Base-by-base conservation (phyloP, 2,797 vertebrate species). In the Lagodon rhomboides region DNA sequence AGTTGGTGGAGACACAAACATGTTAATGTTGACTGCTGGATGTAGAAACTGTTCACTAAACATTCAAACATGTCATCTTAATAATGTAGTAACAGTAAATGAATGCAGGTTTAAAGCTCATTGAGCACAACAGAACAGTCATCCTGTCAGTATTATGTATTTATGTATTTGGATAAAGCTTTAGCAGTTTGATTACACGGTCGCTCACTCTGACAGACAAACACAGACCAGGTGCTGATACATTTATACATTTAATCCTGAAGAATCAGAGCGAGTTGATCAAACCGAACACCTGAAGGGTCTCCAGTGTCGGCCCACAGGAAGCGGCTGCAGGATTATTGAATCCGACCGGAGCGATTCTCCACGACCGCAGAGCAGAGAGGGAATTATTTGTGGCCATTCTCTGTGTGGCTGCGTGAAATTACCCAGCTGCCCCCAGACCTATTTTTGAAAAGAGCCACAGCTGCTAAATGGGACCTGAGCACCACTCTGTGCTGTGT, bases 351-450 rank as follows among this genome's bases (percentile, higher is more conserved):
- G 8, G 30, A 84, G 77, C 43, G 18, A 54, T 83, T 83, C 73
- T 70, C 59, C 76, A 38, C 55, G 71, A 76, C 59, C 46, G 53
- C 46, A 75, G 67, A 64, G 55, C 0, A 58, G 22, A 73, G 55
- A 25, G 53, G 11, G 74, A 77, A 85, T 87, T 75, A 83, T 88
- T 79, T 82, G 59, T 73, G 68, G 65, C 79, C 41, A 44, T 80
- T 77, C 84, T 70, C 86, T 61, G 60, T 73, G 34, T 77, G 76
- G 34, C 82, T 67, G 77, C 27, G 54, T 89, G 88, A 90, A 91
- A 89, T 90, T 65, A 16, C 34, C 89, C 85, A 86, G 83, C 86
- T 90, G 87, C 79, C 89, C 77, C 70, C 22, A 12, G 67, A 75
- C 72, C 76, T 87, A 80, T 90, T 87, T 89, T 72, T 75, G 79